phyloP scores from a whole-genome alignment of 2,888 invertebrate species.

The Rhyacophila evoluta region DNA sequence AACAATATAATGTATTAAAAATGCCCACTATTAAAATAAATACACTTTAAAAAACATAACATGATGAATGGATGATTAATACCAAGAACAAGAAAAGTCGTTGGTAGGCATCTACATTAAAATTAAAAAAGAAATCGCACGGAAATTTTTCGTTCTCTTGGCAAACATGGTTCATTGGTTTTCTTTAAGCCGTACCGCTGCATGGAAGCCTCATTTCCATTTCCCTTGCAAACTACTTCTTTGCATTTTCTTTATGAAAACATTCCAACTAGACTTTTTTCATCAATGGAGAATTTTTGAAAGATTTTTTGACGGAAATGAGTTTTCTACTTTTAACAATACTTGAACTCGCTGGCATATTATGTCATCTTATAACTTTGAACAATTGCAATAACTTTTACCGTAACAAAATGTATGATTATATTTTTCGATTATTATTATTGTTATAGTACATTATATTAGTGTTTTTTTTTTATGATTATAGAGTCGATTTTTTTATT shows the following conservation, averaged over 20 bases:
- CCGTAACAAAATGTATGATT: too few relatives aligned
- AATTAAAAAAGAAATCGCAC: background rate
- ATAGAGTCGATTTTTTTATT: too few relatives aligned
- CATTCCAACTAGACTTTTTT: background rate
- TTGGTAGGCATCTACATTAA: too few relatives aligned
- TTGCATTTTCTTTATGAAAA: background rate
- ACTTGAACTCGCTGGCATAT: too few relatives aligned
- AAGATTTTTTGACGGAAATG: too few relatives aligned
- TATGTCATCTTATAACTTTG: too few relatives aligned
- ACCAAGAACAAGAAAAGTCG: background rate
- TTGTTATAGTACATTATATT: too few relatives aligned
- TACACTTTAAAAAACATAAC: background rate
- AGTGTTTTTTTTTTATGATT: too few relatives aligned
- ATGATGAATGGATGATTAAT: too few relatives aligned
- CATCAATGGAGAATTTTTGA: background rate
- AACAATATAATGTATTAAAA: background rate
- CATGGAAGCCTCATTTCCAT: background rate
- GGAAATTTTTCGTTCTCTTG: background rate
- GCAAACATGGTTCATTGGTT: background rate
- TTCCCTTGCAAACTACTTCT: background rate
- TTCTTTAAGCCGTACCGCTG: background rate
- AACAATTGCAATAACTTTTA: too few relatives aligned
- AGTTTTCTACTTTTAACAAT: too few relatives aligned
- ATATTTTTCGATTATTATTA: too few relatives aligned
- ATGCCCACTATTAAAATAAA: background rate